phyloP scores from a whole-genome alignment of 2,797 vertebrate species.

The Hoplostethus mediterraneus region DNA sequence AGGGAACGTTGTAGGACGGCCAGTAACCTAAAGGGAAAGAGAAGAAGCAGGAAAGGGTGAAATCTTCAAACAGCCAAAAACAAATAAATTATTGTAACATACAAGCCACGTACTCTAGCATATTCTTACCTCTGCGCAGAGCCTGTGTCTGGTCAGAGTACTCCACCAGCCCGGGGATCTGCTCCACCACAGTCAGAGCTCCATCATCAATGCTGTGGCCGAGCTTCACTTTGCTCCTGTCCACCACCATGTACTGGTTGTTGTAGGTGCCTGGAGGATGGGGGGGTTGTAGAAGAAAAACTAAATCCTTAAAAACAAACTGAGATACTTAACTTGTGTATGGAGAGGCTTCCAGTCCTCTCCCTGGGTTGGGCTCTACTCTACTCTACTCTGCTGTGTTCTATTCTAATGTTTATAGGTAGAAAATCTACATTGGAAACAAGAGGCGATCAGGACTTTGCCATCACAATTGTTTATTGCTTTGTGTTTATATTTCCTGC shows the following conservation, averaged over 20 bases:
- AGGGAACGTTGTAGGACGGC: conserved; percentile 96
- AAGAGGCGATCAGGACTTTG: too few species aligned
- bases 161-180: conserved; percentile 92
- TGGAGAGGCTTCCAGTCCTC: too few species aligned
- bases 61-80: too few species aligned
- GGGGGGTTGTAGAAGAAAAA: too few species aligned
- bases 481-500: background rate
- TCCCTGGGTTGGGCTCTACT: background rate
- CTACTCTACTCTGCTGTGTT: too few species aligned
- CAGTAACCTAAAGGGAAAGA: conserved; percentile 87
- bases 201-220: conserved; percentile 82
- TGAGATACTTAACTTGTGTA: too few species aligned
- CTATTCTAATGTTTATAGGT: too few species aligned
- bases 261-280: conserved; percentile 90
- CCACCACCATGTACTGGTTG: conserved; percentile 95
- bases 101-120: too few species aligned
- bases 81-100: too few species aligned
- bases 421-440: too few species aligned
- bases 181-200: conserved; percentile 91
- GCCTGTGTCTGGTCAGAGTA: conserved; percentile 91
- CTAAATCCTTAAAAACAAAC: too few species aligned
- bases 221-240: conserved; percentile 89
- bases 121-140: conserved; percentile 88
- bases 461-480: background rate
- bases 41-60: rapidly evolving